These are phyloP conservation scores for Andrena marginata DNA, from an alignment of 2,888 invertebrate genomes.

Conservation along the genomic window DNA sequence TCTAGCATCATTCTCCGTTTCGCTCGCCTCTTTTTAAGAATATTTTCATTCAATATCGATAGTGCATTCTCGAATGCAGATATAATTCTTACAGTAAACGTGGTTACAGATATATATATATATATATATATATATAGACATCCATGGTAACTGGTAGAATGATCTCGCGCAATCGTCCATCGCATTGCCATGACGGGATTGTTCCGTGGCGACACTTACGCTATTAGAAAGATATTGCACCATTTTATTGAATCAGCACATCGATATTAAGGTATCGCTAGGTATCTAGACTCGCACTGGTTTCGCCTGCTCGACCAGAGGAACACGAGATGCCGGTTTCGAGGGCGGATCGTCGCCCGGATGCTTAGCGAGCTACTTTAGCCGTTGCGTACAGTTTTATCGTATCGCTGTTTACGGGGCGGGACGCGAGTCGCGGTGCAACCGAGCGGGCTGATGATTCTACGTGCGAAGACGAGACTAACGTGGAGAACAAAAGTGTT, in stretches of 20 bases:
- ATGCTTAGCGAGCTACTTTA: conserved; percentile 7
- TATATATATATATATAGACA: conserved; percentile 66
- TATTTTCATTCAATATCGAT: conserved; percentile 50
- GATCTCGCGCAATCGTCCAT: conserved; percentile 65
- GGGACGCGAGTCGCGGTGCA: not conserved
- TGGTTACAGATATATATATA: conserved; percentile 56
- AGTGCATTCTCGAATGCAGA: conserved; percentile 30
- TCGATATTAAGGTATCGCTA: conserved; percentile 47
- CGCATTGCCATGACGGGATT: conserved; percentile 63
- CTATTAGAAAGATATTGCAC: conserved; percentile 70
- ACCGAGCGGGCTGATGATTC: not conserved
- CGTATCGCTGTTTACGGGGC: conserved; percentile 10
- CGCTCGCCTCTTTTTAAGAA: conserved; percentile 21
- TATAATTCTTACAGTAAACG: conserved; percentile 53
- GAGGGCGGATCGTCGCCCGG: conserved; percentile 12
- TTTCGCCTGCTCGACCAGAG: conserved; percentile 16
- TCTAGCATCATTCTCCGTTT: conserved; percentile 23
- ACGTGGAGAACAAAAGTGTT: not conserved
- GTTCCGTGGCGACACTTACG: conserved; percentile 51
- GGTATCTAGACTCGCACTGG: conserved; percentile 48
- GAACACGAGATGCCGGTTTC: conserved; percentile 44
- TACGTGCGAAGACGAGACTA: not conserved
- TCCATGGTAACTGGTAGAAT: conserved; percentile 66
- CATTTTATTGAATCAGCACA: conserved; percentile 59
- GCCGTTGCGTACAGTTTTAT: conserved; percentile 14